Conservation (phyloP, 2,888 invertebrate species). For the Halictus quadricinctus region DNA sequence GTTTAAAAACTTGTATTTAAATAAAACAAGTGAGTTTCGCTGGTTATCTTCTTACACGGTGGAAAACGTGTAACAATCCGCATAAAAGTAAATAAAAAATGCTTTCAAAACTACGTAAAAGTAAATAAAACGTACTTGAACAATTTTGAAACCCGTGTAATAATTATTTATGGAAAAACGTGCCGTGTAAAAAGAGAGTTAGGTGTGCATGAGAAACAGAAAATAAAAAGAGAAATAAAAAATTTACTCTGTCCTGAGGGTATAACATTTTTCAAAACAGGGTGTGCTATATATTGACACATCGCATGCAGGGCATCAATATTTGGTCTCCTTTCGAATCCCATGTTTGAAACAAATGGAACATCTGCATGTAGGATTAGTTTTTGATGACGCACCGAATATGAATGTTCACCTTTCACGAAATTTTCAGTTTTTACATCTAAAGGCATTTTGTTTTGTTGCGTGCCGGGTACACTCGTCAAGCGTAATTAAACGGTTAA, state of each 20-base stretch:
- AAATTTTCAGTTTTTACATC: not conserved
- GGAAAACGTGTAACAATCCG: not conserved
- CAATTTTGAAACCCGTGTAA: not conserved
- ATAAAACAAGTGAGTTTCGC: not conserved
- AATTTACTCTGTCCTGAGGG: not conserved
- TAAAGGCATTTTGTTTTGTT: not conserved
- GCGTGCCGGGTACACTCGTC: not conserved
- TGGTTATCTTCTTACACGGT: too few relatives aligned
- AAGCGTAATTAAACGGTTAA: not conserved
- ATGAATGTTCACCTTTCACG: not conserved
- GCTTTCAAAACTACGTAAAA: not conserved
- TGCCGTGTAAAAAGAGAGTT: not conserved
- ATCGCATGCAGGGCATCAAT: not conserved
- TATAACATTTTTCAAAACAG: not conserved
- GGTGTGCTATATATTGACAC: not conserved
- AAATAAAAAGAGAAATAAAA: not conserved
- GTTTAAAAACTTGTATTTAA: not conserved
- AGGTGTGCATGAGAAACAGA: not conserved
- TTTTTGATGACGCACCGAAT: not conserved
- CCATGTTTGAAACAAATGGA: not conserved
- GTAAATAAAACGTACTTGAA: not conserved
- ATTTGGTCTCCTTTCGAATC: not conserved
- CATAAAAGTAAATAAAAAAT: not conserved
- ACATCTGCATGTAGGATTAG: not conserved
- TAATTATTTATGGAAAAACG: not conserved